Conservation (phyloP, 2,888 invertebrate genomes). For the Agrotis clavis region DNA sequence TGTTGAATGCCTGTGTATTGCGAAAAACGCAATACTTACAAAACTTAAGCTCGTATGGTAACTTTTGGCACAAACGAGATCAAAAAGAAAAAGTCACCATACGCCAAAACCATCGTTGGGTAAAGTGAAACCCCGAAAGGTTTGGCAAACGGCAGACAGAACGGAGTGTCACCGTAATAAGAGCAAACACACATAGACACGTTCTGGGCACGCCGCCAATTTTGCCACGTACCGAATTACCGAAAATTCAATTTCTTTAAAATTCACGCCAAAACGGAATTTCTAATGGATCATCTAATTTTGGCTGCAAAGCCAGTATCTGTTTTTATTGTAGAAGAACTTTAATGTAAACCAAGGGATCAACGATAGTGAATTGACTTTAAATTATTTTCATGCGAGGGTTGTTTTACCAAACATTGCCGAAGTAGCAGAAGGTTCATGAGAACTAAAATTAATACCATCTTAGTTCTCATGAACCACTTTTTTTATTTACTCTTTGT, state of each 20-base stretch:
- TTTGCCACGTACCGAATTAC: slow-evolving; percentile 16
- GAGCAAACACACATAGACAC: slow-evolving; percentile 47
- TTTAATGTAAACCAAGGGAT: neutral
- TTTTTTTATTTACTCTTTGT: too few relatives aligned
- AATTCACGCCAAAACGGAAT: slow-evolving; percentile 32
- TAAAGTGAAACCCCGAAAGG: slow-evolving; percentile 22
- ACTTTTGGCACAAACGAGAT: slow-evolving; percentile 14
- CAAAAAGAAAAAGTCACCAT: neutral
- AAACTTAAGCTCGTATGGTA: neutral
- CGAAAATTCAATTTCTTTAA: slow-evolving; percentile 36
- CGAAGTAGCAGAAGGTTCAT: too few relatives aligned
- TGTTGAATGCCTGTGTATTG: neutral
- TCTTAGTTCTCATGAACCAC: too few relatives aligned
- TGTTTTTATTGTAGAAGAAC: neutral
- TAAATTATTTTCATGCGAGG: too few relatives aligned
- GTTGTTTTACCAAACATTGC: too few relatives aligned
- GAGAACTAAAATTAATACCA: too few relatives aligned
- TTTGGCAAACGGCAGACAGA: slow-evolving; percentile 33
- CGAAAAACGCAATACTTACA: neutral
- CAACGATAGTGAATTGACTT: neutral
- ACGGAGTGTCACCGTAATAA: slow-evolving; percentile 34
- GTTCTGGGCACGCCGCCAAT: slow-evolving; percentile 34
- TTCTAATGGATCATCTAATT: slow-evolving; percentile 19
- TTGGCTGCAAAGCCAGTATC: neutral
- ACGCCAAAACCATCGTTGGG: slow-evolving; percentile 27